A percentile compares a stretch with the other conserved stretches of the same genome.
These are phyloP conservation scores for Apostichopus californicus DNA, from an alignment of 35 echinoderm and acorn worm genomes.

Conservation along the genomic window DNA sequence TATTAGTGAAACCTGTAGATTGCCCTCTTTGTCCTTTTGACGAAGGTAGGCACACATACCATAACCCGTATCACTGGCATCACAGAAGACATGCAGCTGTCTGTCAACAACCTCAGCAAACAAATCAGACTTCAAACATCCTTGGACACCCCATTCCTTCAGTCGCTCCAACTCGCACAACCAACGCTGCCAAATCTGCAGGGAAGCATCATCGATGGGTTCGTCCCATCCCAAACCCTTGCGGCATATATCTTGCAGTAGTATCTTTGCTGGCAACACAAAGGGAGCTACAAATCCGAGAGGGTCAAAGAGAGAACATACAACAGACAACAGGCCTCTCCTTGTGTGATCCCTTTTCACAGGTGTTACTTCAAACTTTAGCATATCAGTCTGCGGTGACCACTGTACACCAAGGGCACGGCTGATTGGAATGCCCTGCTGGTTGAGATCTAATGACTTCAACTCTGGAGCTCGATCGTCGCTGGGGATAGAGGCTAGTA, in stretches of 20 bases:
- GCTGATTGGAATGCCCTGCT: slow-evolving; percentile 43
- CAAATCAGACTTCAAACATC: slow-evolving; percentile 47
- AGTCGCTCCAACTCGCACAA: slow-evolving; percentile 38
- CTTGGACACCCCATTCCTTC: slow-evolving; percentile 42
- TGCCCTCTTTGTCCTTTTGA: slow-evolving; percentile 17
- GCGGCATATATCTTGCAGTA: slow-evolving; percentile 60
- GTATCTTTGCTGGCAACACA: slow-evolving; percentile 60
- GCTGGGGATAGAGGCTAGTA: slow-evolving; percentile 38
- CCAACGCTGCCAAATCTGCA: slow-evolving; percentile 55
- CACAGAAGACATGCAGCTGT: slow-evolving; percentile 78
- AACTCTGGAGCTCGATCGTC: slow-evolving; percentile 44
- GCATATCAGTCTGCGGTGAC: slow-evolving; percentile 49
- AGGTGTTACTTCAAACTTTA: slow-evolving; percentile 12
- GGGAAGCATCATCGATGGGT: slow-evolving; percentile 20
- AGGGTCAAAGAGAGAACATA: slow-evolving; percentile 61
- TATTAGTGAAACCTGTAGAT: slow-evolving; percentile 32
- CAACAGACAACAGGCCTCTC: slow-evolving; percentile 55
- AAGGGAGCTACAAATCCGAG: slow-evolving; percentile 48
- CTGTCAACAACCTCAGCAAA: slow-evolving; percentile 4
- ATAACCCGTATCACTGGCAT: slow-evolving; percentile 68
- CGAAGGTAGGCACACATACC: slow-evolving; percentile 68
- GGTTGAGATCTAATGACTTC: slow-evolving; percentile 45
- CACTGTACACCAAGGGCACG: slow-evolving; percentile 50
- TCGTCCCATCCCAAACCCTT: slow-evolving; percentile 58
- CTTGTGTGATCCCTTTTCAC: slow-evolving; percentile 11